Evolutionary conservation across 53 echinoderm and acorn worm genomes (phyloP).

Genomic region (Astropecten irregularis): DNA sequence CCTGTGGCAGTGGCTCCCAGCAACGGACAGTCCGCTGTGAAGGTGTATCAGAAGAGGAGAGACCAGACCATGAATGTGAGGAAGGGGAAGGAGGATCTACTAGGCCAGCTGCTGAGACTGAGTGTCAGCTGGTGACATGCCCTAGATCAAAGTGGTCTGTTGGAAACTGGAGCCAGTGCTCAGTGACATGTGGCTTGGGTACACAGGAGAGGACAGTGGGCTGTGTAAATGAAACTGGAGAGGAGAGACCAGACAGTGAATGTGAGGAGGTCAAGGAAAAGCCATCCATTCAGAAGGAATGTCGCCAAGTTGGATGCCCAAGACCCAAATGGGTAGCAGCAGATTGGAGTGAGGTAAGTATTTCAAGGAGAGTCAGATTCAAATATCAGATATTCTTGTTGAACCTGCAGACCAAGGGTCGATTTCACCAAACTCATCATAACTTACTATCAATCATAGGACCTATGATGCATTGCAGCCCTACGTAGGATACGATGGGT

Average conservation of each 20-base stretch:
- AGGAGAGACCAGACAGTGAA: background rate
- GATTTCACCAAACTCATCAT: too few relatives aligned
- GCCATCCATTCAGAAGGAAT: background rate
- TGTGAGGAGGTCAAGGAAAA: background rate
- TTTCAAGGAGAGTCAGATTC: too few relatives aligned
- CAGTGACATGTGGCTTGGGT: conserved; percentile 78
- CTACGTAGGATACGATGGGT: too few relatives aligned
- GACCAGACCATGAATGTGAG: conserved; percentile 42
- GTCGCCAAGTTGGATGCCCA: background rate
- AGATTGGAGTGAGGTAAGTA: conserved; percentile 5
- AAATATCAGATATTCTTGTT: too few relatives aligned
- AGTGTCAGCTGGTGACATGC: background rate
- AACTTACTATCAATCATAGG: too few relatives aligned
- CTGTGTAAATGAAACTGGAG: conserved; percentile 52
- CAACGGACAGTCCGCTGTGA: conserved; percentile 65
- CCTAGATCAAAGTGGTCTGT: background rate
- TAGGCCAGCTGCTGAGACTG: background rate
- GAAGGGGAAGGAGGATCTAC: background rate
- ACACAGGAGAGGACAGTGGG: conserved; percentile 57
- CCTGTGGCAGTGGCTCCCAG: conserved; percentile 79
- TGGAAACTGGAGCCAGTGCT: conserved; percentile 35
- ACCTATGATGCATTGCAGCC: too few relatives aligned
- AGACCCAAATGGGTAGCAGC: background rate
- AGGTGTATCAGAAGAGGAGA: conserved; percentile 33
- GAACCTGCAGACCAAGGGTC: too few relatives aligned